A percentile compares a stretch with the other conserved stretches of the same genome.
Conservation (phyloP, 1,140 invertebrate genomes). For the Armadillidium nasatum region DNA sequence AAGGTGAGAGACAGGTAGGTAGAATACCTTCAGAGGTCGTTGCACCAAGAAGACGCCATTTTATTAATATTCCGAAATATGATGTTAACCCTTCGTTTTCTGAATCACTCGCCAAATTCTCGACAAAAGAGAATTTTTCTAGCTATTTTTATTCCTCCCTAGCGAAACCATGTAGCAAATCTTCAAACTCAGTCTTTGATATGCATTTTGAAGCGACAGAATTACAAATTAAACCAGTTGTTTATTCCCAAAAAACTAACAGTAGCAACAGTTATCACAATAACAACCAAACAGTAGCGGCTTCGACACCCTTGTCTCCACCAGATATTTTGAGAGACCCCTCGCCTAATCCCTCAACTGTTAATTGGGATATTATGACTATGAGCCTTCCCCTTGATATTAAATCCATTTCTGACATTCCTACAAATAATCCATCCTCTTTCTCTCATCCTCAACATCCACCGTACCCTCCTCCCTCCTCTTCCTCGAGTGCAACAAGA, state of each 20-base stretch:
- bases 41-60: not conserved
- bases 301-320: not conserved
- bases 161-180: not conserved
- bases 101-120: not conserved
- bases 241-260: not conserved
- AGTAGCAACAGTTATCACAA: not conserved
- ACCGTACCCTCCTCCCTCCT: not conserved
- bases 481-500: not conserved
- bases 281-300: too few species aligned
- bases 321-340: not conserved
- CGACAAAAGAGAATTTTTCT: not conserved
- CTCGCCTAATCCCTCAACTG: not conserved
- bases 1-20: conserved; percentile 11
- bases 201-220: not conserved
- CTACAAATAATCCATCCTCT: conserved; percentile 1
- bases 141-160: not conserved
- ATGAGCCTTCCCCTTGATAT: not conserved
- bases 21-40: not conserved
- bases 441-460: not conserved
- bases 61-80: not conserved
- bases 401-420: not conserved
- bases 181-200: not conserved
- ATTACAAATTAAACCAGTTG: not conserved
- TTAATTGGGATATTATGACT: not conserved
- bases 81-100: not conserved